Conservation (phyloP, 2,113 vertebrate genomes). For the Semnopithecus entellus region DNA sequence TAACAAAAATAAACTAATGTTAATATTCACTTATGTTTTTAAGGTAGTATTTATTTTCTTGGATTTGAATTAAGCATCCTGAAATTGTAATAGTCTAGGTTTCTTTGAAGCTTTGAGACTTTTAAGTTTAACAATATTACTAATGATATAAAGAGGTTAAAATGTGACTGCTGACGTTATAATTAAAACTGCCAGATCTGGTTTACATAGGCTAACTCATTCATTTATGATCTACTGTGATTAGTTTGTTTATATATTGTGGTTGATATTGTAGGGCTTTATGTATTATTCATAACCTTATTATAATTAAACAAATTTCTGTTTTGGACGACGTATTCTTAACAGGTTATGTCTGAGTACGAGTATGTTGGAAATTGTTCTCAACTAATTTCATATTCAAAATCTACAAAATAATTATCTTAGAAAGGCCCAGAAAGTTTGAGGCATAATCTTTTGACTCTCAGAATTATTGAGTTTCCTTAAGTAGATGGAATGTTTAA, state of each 20-base stretch:
- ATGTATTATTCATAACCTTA: background rate
- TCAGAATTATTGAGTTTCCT: background rate
- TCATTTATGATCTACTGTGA: background rate
- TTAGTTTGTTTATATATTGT: background rate
- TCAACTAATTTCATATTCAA: background rate
- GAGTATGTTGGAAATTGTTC: background rate
- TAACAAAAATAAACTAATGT: background rate
- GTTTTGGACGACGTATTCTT: background rate
- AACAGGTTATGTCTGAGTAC: background rate
- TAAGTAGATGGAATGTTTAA: background rate
- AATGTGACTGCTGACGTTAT: background rate
- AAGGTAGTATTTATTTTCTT: background rate
- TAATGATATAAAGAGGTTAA: background rate
- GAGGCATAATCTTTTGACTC: background rate
- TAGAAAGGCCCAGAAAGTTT: background rate
- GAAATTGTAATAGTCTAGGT: background rate
- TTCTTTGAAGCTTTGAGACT: background rate
- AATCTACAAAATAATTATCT: background rate
- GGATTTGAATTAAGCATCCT: background rate
- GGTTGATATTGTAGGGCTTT: background rate
- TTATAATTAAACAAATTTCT: background rate
- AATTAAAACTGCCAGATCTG: background rate
- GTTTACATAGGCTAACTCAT: background rate
- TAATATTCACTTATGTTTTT: background rate
- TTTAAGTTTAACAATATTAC: background rate